Conservation (phyloP, 1,140 invertebrate species). For the Diprion similis region DNA sequence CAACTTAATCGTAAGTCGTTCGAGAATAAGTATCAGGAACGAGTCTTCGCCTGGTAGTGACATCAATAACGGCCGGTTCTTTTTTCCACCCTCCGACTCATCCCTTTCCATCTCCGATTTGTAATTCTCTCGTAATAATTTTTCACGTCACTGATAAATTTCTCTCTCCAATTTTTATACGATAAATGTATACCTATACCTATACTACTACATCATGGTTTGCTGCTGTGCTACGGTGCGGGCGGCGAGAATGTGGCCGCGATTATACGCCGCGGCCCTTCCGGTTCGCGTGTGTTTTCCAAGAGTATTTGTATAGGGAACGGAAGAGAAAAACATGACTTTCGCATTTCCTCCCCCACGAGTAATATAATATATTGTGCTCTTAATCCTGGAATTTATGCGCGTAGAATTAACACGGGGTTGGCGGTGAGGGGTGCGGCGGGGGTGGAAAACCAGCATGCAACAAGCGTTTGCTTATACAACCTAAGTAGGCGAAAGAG, state of each 20-base stretch:
- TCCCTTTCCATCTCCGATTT: background rate
- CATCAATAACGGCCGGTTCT: constrained; percentile 8
- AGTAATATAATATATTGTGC: constrained; percentile 10
- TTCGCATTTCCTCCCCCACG: background rate
- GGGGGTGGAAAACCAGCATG: background rate
- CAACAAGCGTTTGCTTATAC: background rate
- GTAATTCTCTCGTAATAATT: too few species aligned
- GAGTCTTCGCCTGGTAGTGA: constrained; percentile 9
- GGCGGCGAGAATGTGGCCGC: too few species aligned
- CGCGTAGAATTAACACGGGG: constrained; percentile 11
- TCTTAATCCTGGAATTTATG: constrained; percentile 17
- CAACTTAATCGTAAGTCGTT: background rate
- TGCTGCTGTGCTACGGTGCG: too few species aligned
- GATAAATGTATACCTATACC: too few species aligned
- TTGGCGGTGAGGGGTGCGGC: background rate
- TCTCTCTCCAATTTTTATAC: too few species aligned
- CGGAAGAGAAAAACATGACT: background rate
- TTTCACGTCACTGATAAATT: too few species aligned
- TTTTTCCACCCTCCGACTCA: background rate
- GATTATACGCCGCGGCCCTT: too few species aligned
- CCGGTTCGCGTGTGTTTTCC: too few species aligned
- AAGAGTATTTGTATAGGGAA: background rate
- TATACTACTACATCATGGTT: too few species aligned
- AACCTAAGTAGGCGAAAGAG: background rate
- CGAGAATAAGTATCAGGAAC: background rate